phyloP scores from a whole-genome alignment of 2,888 invertebrate species.

The Leptopilina syphax region DNA sequence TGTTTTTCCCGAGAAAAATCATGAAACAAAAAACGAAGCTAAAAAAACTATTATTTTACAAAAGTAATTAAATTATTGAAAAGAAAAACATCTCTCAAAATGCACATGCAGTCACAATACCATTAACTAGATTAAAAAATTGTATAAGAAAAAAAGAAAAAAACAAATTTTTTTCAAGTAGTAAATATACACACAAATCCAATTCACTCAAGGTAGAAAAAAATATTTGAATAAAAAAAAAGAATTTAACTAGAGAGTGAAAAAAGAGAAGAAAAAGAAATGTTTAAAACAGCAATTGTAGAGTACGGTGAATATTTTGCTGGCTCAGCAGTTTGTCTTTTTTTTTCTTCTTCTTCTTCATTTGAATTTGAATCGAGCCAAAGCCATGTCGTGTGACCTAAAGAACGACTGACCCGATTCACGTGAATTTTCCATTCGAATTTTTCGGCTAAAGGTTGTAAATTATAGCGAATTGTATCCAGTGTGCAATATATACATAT shows the following conservation, averaged over 20 bases:
- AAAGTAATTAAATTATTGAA: too few relatives aligned
- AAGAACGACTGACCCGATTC: constrained; percentile 38
- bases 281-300: constrained; percentile 27
- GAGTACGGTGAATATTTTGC: constrained; percentile 24
- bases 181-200: too few relatives aligned
- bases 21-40: too few relatives aligned
- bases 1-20: too few relatives aligned
- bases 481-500: background rate
- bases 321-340: constrained; percentile 29
- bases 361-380: constrained; percentile 39
- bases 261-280: background rate
- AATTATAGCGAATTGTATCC: constrained; percentile 6
- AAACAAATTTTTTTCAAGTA: too few relatives aligned
- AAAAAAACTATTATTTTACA: too few relatives aligned
- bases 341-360: constrained; percentile 14
- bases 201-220: background rate
- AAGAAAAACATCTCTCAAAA: too few relatives aligned
- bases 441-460: background rate
- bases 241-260: background rate
- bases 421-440: constrained; percentile 22
- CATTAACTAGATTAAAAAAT: too few relatives aligned
- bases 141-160: too few relatives aligned
- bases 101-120: too few relatives aligned
- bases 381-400: constrained; percentile 21
- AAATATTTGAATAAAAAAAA: background rate